These are phyloP conservation scores for Mycetomoellerius zeteki DNA, from an alignment of 1,140 invertebrate species.

Conservation along the genomic window DNA sequence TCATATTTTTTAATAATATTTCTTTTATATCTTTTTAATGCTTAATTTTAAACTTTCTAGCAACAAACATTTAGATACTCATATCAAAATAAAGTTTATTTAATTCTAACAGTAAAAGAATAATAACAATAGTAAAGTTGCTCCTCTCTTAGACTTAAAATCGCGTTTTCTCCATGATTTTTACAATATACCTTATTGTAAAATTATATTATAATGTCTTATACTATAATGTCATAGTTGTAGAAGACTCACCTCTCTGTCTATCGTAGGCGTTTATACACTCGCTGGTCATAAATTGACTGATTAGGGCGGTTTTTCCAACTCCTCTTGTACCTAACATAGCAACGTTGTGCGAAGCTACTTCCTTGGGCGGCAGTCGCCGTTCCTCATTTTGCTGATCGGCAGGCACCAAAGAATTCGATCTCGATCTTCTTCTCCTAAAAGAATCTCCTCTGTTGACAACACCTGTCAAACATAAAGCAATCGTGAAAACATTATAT, in stretches of 20 bases:
- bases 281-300: slow-evolving; percentile 98
- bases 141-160: not conserved
- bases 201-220: not conserved
- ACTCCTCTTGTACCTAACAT: slow-evolving; percentile 95
- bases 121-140: not conserved
- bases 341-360: slow-evolving; percentile 91
- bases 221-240: too few relatives aligned
- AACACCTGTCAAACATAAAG: slow-evolving; percentile 89
- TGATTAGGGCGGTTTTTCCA: slow-evolving; percentile 95
- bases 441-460: slow-evolving; percentile 96
- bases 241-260: slow-evolving; percentile 89
- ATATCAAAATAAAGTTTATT: too few relatives aligned
- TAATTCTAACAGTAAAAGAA: not conserved
- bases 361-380: slow-evolving; percentile 87
- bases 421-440: slow-evolving; percentile 91
- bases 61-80: too few relatives aligned
- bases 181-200: not conserved
- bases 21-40: not conserved
- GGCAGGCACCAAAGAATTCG: slow-evolving; percentile 89
- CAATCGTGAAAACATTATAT: not conserved
- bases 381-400: slow-evolving; percentile 80
- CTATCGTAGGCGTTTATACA: slow-evolving; percentile 97
- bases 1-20: too few relatives aligned
- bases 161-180: not conserved
- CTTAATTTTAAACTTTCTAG: not conserved